These are phyloP conservation scores for Ennomos fuscantarius DNA, from an alignment of 2,888 invertebrate species.

Conservation along the genomic window DNA sequence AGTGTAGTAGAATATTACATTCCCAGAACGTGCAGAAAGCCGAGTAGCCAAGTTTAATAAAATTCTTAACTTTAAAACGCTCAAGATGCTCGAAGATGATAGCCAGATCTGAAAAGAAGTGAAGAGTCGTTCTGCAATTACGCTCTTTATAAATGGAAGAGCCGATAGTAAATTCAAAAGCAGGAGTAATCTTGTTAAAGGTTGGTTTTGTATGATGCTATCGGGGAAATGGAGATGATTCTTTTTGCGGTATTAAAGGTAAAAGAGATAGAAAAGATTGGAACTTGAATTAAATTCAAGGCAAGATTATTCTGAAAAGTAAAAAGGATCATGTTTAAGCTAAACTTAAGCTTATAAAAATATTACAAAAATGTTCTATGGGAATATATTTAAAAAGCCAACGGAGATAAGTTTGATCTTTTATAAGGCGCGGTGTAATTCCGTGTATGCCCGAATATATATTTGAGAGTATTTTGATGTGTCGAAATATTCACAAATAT, in stretches of 20 bases:
- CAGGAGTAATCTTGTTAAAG: constrained; percentile 5
- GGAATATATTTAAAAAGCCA: too few species aligned
- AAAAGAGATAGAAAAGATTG: neutral
- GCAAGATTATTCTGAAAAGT: constrained; percentile 1
- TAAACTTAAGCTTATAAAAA: too few species aligned
- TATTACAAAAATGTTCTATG: too few species aligned
- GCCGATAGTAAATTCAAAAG: constrained; percentile 8
- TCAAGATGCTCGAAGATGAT: constrained; percentile 42
- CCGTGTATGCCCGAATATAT: too few species aligned
- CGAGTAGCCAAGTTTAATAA: constrained; percentile 11
- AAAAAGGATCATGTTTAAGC: too few species aligned
- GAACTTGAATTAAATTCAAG: constrained; percentile 2
- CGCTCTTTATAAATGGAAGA: constrained; percentile 18
- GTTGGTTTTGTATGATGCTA: constrained; percentile 5
- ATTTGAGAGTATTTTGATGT: too few species aligned
- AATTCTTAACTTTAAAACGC: constrained; percentile 34
- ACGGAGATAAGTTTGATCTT: too few species aligned
- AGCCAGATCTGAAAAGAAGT: constrained; percentile 19
- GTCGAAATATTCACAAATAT: too few species aligned
- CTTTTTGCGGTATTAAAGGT: neutral
- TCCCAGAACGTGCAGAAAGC: too few species aligned
- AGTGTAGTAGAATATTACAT: too few species aligned
- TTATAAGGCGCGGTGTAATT: too few species aligned
- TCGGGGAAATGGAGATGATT: constrained; percentile 1
- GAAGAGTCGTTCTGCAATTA: constrained; percentile 21